phyloP scores from a whole-genome alignment of 2,888 invertebrate species.

The Xanthorhoe designata region DNA sequence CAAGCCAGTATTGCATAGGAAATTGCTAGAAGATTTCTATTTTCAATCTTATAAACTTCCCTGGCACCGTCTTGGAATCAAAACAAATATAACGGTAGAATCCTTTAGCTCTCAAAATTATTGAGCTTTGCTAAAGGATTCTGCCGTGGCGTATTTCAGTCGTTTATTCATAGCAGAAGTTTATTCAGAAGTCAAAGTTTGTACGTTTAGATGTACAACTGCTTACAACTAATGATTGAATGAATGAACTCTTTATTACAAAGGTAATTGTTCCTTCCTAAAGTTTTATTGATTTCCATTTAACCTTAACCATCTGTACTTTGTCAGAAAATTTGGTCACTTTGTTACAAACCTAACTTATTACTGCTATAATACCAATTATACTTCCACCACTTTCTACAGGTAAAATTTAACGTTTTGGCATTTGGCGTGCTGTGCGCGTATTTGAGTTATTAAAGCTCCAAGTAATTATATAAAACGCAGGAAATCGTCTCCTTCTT shows the following conservation, averaged over 20 bases:
- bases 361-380: not conserved
- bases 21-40: slow-evolving; percentile 8
- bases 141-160: not conserved
- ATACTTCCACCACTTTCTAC: not conserved
- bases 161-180: too few relatives aligned
- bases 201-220: too few relatives aligned
- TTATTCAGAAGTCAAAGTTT: too few relatives aligned
- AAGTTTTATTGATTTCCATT: too few relatives aligned
- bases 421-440: not conserved
- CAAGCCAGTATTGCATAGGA: slow-evolving; percentile 5
- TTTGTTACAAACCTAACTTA: too few relatives aligned
- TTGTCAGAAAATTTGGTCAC: too few relatives aligned
- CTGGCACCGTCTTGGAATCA: slow-evolving; percentile 9
- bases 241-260: too few relatives aligned
- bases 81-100: too few relatives aligned
- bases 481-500: not conserved
- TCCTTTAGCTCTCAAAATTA: too few relatives aligned
- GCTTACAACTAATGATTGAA: too few relatives aligned
- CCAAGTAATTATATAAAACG: not conserved
- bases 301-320: not conserved
- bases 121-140: not conserved
- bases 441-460: not conserved
- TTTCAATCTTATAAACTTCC: slow-evolving; percentile 12
- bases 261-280: too few relatives aligned
- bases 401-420: not conserved